These are phyloP conservation scores for Gymnoscelis rufifasciata DNA, from an alignment of 2,888 invertebrate genomes.

Conservation along the genomic window DNA sequence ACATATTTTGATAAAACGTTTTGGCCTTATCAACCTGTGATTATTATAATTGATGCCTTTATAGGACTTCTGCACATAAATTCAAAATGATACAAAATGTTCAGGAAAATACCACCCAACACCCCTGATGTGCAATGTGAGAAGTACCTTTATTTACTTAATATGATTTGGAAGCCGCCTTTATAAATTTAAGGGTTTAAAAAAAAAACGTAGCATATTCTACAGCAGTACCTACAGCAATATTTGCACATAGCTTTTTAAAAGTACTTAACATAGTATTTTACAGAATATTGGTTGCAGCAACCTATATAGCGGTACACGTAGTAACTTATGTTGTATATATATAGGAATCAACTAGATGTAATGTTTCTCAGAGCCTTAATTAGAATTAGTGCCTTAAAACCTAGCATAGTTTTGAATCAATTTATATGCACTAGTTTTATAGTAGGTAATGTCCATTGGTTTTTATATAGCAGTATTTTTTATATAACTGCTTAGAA, in stretches of 20 bases:
- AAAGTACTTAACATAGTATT: not conserved
- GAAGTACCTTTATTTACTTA: too few relatives aligned
- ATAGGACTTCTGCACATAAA: not conserved
- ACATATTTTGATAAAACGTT: conserved; percentile 10
- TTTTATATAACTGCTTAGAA: not conserved
- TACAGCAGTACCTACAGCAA: not conserved
- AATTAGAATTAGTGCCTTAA: conserved; percentile 62
- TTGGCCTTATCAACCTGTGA: conserved; percentile 39
- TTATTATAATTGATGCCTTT: conserved; percentile 26
- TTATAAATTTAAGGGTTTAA: not conserved
- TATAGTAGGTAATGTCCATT: not conserved
- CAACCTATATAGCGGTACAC: not conserved
- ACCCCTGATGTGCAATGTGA: too few relatives aligned
- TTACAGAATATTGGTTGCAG: not conserved
- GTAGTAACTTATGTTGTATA: not conserved
- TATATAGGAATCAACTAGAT: not conserved
- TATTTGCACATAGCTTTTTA: not conserved
- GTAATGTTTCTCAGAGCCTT: conserved; percentile 37
- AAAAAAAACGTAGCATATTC: not conserved
- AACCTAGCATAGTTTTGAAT: conserved; percentile 30
- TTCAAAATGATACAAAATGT: too few relatives aligned
- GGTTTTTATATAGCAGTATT: not conserved
- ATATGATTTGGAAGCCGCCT: not conserved
- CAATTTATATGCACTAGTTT: conserved; percentile 21
- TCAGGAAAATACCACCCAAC: too few relatives aligned